phyloP scores from a whole-genome alignment of 1,140 invertebrate species.

The Chionoecetes opilio region DNA sequence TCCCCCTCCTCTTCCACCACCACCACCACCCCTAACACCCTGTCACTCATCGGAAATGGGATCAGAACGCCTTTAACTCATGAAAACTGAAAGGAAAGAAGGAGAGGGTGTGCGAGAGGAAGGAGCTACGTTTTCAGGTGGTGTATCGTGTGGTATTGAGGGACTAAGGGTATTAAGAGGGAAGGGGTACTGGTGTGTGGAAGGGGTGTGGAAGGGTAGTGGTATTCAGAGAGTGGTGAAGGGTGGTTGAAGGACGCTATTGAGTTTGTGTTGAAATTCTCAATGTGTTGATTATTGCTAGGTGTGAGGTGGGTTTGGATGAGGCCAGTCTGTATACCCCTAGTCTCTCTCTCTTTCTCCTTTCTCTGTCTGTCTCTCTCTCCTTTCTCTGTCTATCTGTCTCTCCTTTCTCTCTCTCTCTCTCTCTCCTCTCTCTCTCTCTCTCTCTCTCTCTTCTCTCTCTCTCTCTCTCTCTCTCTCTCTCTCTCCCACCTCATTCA shows the following conservation, averaged over 20 bases:
- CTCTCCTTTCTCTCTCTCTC: too few relatives aligned
- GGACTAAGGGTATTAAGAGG: not conserved
- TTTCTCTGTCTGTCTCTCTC: too few relatives aligned
- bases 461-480: too few relatives aligned
- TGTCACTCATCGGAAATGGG: not conserved
- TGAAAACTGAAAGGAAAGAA: not conserved
- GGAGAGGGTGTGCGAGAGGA: not conserved
- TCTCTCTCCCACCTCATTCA: too few relatives aligned
- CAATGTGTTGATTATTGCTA: not conserved
- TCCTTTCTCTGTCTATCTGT: too few relatives aligned
- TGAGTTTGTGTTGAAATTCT: not conserved
- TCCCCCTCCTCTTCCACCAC: not conserved
- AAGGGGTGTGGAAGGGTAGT: not conserved
- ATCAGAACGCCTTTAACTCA: not conserved
- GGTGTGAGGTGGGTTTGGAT: not conserved
- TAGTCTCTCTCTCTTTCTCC: too few relatives aligned
- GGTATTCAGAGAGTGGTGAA: too few relatives aligned
- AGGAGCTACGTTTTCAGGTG: not conserved
- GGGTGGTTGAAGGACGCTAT: not conserved
- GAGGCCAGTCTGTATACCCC: too few relatives aligned
- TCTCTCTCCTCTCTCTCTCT: too few relatives aligned
- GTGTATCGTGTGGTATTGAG: too few relatives aligned
- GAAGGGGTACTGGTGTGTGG: not conserved
- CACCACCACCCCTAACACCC: not conserved
- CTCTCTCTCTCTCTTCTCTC: too few relatives aligned